Base-by-base conservation (phyloP, 2,113 vertebrate genomes). In the Phaethornis superciliosus region DNA sequence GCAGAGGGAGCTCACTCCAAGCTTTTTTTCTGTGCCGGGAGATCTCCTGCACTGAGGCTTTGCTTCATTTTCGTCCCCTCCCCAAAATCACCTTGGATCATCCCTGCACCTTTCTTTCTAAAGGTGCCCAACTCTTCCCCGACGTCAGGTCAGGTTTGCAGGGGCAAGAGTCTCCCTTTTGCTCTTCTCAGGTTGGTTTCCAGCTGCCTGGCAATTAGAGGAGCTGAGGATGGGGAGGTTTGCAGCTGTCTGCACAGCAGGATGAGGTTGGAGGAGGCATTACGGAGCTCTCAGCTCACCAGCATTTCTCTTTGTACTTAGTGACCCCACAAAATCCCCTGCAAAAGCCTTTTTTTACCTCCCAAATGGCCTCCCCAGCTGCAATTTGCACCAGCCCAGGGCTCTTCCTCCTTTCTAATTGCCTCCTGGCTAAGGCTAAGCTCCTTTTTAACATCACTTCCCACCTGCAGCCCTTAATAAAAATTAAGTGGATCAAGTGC, bases 381-480 rank as follows among this genome's bases (percentile, higher is more conserved):
- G 82, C 35, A 12, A 79, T 76, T 63, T 4, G 44, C 65, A 47
- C 74, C 58, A 24, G 54, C 40, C 56, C 76, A 12, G 21, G 42
- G 84, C 82, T 80, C 46, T 44, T 8, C 8, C 75, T 74, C 47
- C 27, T 32, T 51, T 65, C 79, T 96, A 95, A 96, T 46, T 74
- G 71, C 93, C 90, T 94, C 72, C 77, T 17, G 72, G 44, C 55
- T 87, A 54, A 90, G 20, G 69, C 20, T 42, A 80, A 89, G 83
- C n/a, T 40, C 40, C 69, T 87, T 94, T 93, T 95, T 75, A 95
- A 64, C 55, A 35, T 37, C n/a, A 54, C 54, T 89, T 89, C 80
- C 88, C 94, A 93, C 79, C 88, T 47, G 80, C 78, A 90, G 81
- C 74, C 78, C 91, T 94, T 16, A 17, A 51, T 28, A 54, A 77